Evolutionary conservation across 2,113 vertebrate species (phyloP), one percentile per base, ranked within the genome.

Genomic region (Vidua chalybeata): DNA sequence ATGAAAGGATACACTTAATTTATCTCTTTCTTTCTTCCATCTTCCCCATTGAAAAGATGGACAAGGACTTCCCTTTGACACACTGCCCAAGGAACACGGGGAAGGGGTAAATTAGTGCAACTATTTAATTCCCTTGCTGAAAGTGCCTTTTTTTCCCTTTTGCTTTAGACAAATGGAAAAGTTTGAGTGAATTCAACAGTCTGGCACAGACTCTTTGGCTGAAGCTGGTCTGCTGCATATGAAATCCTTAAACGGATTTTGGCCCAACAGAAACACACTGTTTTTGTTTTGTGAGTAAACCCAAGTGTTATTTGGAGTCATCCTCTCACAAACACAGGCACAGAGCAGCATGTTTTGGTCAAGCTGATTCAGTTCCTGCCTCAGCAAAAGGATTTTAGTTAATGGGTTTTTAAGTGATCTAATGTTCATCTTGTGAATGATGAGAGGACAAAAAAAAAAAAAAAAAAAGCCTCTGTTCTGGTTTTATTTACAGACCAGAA

Each of bases 201-300:
- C 71, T 94, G 91, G 84, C 93, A 87, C 45, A 24, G 52, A 15
- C 39, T 54, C 30, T 59, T 55, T 4, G 14, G n/a, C 68, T 93
- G 83, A 77, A 89, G 76, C 66, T 84, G 66, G 27, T 74, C 79
- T 67, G 55, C 48, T 63, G 64, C 66, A 41, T 82, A 41, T 62
- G 91, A 95, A 93, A 86, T 62, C 79, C 59, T 93, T 76, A 68
- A 93, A 79, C 11, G 41, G 74, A 48, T 66, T 93, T 95, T 94
- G 87, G 62, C 95, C 91, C 75, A 76, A 56, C 78, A 93, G 78
- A 82, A 94, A 76, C 81, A 79, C 68, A 33, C 62, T 90, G 94
- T 2, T 94, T 95, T 96, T 96, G 90, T 97, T 95, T 95, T 83
- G 85, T 94, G 90, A 93, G 88, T 92, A 92, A 95, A 96, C 84